These are phyloP conservation scores for Ispidina lecontei DNA, from an alignment of 2,797 vertebrate species.

Conservation along the genomic window DNA sequence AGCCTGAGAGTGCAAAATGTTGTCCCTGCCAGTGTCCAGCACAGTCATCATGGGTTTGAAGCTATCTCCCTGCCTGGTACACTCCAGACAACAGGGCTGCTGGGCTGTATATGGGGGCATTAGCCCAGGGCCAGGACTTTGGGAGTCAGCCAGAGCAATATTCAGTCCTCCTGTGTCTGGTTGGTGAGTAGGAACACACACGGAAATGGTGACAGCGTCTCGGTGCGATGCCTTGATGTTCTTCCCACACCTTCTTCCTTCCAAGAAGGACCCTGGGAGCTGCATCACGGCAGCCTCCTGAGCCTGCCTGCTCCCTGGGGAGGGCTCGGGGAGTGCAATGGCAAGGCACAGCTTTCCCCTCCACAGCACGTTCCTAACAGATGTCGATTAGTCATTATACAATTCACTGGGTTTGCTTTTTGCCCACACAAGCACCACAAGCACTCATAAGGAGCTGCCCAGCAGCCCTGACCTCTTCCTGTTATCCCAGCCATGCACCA, in stretches of 20 bases:
- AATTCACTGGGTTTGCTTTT: background rate
- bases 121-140: background rate
- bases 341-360: background rate
- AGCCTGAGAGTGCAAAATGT: background rate
- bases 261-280: background rate
- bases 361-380: background rate
- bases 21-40: fast-evolving
- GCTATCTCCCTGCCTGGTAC: background rate
- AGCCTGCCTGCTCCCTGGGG: background rate
- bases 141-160: background rate
- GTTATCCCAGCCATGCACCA: fast-evolving
- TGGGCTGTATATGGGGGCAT: background rate
- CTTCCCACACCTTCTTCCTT: background rate
- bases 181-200: fast-evolving
- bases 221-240: fast-evolving
- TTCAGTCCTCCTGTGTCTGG: background rate
- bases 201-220: background rate
- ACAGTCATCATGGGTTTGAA: background rate
- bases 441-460: background rate
- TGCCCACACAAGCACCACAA: background rate
- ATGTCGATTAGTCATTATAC: background rate
- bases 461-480: fast-evolving
- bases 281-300: background rate
- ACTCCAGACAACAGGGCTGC: background rate
- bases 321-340: background rate